Evolutionary conservation across 2,797 vertebrate genomes (phyloP), one percentile per base, ranked within the genome.

Genomic region (Galagoides demidoff): DNA sequence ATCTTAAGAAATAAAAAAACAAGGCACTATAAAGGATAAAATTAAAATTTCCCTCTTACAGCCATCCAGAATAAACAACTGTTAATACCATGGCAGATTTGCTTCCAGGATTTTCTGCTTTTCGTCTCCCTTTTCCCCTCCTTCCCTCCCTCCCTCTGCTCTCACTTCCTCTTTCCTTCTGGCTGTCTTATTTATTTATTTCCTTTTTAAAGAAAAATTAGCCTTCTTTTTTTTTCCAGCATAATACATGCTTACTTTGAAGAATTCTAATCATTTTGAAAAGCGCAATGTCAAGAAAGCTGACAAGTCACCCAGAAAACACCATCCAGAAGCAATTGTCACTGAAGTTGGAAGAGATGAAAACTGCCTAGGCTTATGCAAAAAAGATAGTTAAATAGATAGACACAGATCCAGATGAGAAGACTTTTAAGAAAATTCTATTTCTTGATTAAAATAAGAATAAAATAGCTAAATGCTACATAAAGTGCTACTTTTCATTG

Each of bases 41-140:
- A 92, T 92, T 85, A 73, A 96, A 96, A 74, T 52, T 71, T 45
- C 71, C 22, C 71, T 74, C 55, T 92, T 94, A 73, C 92, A 43
- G 31, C 66, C 8, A 89, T 49, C 16, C n/a, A 85, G 27, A 89
- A 81, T 71, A 92, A 90, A 92, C 29, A 55, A 85, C 85, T 59
- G 23, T 90, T 79, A 79, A 68, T 89, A 83, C 83, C 16, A 49
- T 92, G 68, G 52, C 66, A 68, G 84, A n/a, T 87, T 61, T 31
- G 11, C 45, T 87, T 84, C 37, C 11, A 23, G 22, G 2, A 19
- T 81, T 68, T 71, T 19, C 22, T 45, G 27, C 16, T 37, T 88
- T 27, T 19, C 1, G 0, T 52, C 16, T 20, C 37, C 25, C n/a
- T 8, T 17, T 70, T 8, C 39, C 8, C 11, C 22, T 3, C 16